Conservation (phyloP, 2,888 invertebrate species). For the Cremastinae sp. region DNA sequence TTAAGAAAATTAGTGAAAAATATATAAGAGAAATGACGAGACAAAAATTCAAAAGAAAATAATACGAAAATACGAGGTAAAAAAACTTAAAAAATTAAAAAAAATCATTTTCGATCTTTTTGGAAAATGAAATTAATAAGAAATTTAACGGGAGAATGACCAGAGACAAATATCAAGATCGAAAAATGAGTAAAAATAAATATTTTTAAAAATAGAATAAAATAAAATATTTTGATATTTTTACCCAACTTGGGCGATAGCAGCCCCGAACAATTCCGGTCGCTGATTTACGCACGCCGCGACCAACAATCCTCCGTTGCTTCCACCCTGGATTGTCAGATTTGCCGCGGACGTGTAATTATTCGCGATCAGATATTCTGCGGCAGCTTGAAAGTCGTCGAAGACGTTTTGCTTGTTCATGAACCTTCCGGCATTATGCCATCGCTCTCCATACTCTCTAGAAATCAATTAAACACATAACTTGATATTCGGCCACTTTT, state of each 20-base stretch:
- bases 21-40: no score
- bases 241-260: conserved; percentile 96
- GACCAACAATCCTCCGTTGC: conserved; percentile 98
- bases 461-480: no score
- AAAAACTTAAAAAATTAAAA: no score
- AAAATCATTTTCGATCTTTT: no score
- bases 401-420: conserved; percentile 98
- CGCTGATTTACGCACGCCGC: conserved; percentile 97
- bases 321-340: conserved; percentile 95
- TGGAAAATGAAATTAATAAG: no score
- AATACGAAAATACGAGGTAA: no score
- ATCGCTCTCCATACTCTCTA: conserved; percentile 97
- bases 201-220: not conserved
- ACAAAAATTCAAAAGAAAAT: no score
- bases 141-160: no score
- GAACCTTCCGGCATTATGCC: conserved; percentile 96
- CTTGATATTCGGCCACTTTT: no score
- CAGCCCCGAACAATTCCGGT: conserved; percentile 96
- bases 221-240: conserved; percentile 24
- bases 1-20: not conserved
- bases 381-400: conserved; percentile 97
- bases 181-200: not conserved
- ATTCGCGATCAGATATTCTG: conserved; percentile 90
- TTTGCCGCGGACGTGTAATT: conserved; percentile 89
- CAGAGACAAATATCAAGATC: no score